These are phyloP conservation scores for Tragulus kanchil DNA, from an alignment of 2,113 vertebrate species.

Conservation along the genomic window DNA sequence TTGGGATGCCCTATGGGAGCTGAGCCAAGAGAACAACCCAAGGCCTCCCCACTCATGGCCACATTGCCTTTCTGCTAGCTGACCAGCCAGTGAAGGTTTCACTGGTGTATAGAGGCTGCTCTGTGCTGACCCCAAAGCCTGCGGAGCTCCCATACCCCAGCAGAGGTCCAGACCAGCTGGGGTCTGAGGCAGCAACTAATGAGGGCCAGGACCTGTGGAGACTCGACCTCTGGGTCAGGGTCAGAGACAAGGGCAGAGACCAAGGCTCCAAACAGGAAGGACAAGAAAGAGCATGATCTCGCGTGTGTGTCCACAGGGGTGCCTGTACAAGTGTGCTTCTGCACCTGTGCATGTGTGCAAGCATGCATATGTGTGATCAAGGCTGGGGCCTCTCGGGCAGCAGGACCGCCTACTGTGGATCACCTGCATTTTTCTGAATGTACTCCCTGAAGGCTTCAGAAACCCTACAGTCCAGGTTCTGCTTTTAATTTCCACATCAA, in stretches of 20 bases:
- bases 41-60: not conserved
- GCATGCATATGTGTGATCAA: not conserved
- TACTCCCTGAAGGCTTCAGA: constrained; percentile 38
- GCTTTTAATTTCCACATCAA: constrained; percentile 60
- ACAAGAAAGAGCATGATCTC: not conserved
- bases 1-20: not conserved
- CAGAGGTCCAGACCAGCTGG: not conserved
- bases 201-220: not conserved
- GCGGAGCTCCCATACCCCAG: not conserved
- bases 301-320: not conserved
- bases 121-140: accelerated
- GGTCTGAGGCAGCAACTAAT: not conserved
- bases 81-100: not conserved
- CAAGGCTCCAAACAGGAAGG: not conserved
- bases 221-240: not conserved
- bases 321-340: not conserved
- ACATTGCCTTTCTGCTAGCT: not conserved
- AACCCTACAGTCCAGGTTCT: constrained; percentile 26
- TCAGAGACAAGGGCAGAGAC: not conserved
- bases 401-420: not conserved
- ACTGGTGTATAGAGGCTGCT: not conserved
- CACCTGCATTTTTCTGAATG: constrained; percentile 53
- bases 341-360: not conserved
- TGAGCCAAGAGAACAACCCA: not conserved
- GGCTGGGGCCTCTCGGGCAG: constrained; percentile 6